These are phyloP conservation scores for Gymnoscopelus braueri DNA, from an alignment of 2,797 vertebrate genomes.

Conservation along the genomic window DNA sequence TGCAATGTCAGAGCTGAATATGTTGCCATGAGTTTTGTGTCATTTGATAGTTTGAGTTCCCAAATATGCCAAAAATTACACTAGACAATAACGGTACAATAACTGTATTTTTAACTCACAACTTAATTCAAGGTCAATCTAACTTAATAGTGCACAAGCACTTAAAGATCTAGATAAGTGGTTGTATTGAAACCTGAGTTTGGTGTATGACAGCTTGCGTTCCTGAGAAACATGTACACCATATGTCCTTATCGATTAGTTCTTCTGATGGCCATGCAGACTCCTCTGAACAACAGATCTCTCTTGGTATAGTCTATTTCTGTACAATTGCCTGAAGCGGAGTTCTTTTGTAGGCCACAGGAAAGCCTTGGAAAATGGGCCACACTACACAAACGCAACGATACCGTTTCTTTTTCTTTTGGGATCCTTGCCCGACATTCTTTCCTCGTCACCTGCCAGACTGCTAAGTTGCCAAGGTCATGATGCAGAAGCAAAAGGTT, in stretches of 20 bases:
- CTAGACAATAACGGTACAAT: too few relatives aligned
- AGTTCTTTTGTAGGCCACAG: slow-evolving; percentile 58
- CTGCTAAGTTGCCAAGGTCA: background rate
- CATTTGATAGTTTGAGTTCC: background rate
- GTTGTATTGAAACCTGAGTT: slow-evolving; percentile 41
- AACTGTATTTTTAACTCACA: too few relatives aligned
- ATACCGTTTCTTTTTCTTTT: background rate
- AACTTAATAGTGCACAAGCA: too few relatives aligned
- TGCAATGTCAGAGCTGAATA: too few relatives aligned
- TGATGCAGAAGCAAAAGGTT: slow-evolving; percentile 1
- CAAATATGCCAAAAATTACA: too few relatives aligned
- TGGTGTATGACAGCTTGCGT: background rate
- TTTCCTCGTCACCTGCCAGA: background rate
- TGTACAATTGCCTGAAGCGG: slow-evolving; percentile 53
- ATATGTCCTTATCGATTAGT: slow-evolving; percentile 48
- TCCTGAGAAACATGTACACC: slow-evolving; percentile 46
- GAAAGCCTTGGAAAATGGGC: slow-evolving; percentile 40
- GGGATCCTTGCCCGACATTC: background rate
- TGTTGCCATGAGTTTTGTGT: background rate
- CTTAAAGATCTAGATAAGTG: slow-evolving; percentile 3
- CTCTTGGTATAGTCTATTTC: slow-evolving; percentile 41
- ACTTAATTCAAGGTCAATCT: too few relatives aligned
- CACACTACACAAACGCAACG: slow-evolving; percentile 8
- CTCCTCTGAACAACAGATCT: slow-evolving; percentile 28
- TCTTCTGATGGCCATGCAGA: slow-evolving; percentile 8